Conservation (phyloP, 1,140 invertebrate species). For the Oryctes rhinoceros region DNA sequence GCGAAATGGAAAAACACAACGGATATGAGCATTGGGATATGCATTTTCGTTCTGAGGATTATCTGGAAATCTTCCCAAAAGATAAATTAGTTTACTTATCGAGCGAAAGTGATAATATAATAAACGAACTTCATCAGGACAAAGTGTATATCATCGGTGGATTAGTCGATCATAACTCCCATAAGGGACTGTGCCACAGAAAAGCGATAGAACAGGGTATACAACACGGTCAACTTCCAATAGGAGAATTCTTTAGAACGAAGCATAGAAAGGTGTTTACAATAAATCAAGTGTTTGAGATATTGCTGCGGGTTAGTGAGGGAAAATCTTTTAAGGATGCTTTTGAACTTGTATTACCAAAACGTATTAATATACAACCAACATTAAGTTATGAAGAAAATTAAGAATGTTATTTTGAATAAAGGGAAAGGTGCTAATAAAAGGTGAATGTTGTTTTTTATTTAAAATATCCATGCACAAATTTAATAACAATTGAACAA, state of each 20-base stretch:
- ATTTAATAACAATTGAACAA: too few relatives aligned
- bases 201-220: slow-evolving; percentile 82
- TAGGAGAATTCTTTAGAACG: slow-evolving; percentile 91
- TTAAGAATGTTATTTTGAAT: not conserved
- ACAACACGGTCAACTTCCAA: slow-evolving; percentile 85
- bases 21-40: slow-evolving; percentile 96
- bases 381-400: not conserved
- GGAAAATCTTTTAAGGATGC: slow-evolving; percentile 86
- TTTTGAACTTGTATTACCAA: slow-evolving; percentile 81
- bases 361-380: slow-evolving; percentile 65
- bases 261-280: slow-evolving; percentile 94
- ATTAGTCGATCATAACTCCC: slow-evolving; percentile 95
- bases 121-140: slow-evolving; percentile 78
- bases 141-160: slow-evolving; percentile 96
- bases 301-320: slow-evolving; percentile 80
- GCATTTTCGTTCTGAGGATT: slow-evolving; percentile 72
- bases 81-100: slow-evolving; percentile 89
- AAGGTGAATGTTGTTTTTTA: too few relatives aligned
- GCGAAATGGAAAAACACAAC: slow-evolving; percentile 79
- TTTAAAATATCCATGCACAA: too few relatives aligned
- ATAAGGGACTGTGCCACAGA: slow-evolving; percentile 90
- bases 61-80: slow-evolving; percentile 76
- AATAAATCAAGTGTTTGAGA: slow-evolving; percentile 97
- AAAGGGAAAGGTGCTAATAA: too few relatives aligned
- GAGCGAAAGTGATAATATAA: slow-evolving; percentile 92